Evolutionary conservation across 1,140 invertebrate genomes (phyloP).

Genomic region (Cataglyphis hispanica): DNA sequence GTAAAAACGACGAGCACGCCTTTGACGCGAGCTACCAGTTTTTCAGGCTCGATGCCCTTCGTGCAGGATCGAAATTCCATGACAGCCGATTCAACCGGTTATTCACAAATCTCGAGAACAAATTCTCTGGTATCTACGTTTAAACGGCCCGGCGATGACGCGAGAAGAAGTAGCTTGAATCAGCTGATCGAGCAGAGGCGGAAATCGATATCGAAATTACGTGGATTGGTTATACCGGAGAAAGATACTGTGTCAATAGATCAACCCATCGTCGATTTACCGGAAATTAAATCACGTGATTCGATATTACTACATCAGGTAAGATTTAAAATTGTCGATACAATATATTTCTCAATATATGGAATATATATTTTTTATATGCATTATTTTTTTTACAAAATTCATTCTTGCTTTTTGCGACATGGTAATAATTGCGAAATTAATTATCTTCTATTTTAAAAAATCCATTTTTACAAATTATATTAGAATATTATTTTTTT

Average conservation of each 20-base stretch:
- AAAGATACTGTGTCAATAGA: slow-evolving; percentile 87
- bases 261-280: slow-evolving; percentile 89
- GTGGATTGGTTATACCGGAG: slow-evolving; percentile 95
- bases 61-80: slow-evolving; percentile 50
- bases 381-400: background rate
- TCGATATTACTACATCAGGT: slow-evolving; percentile 82
- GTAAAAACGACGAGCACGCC: slow-evolving; percentile 68
- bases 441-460: background rate
- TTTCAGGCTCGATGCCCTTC: slow-evolving; percentile 81
- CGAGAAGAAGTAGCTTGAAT: slow-evolving; percentile 87
- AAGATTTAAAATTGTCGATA: slow-evolving; percentile 21
- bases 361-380: background rate
- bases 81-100: background rate
- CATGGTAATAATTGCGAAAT: background rate
- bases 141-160: slow-evolving; percentile 81
- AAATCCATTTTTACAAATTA: background rate
- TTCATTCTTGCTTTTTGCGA: background rate
- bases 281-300: slow-evolving; percentile 92
- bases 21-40: slow-evolving; percentile 86
- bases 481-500: background rate
- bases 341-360: background rate
- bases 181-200: slow-evolving; percentile 92
- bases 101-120: slow-evolving; percentile 80
- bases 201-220: slow-evolving; percentile 93
- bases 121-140: slow-evolving; percentile 84